Conservation (phyloP, 2,113 vertebrate genomes). For the Hippocampus zosterae region DNA sequence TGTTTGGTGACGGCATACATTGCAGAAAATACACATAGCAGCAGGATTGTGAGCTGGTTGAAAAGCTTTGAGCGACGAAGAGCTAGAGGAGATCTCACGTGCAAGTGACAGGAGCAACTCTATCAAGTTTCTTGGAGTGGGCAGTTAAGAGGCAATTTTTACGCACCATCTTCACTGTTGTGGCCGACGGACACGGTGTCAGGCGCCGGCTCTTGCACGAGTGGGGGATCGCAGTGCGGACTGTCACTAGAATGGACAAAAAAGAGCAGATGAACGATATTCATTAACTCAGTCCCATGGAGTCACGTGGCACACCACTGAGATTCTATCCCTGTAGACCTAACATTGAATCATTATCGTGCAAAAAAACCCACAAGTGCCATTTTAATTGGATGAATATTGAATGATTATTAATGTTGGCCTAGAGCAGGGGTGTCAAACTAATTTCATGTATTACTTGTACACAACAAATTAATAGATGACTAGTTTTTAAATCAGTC, state of each 20-base stretch:
- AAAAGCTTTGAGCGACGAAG: constrained; percentile 18
- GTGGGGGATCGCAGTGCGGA: constrained; percentile 87
- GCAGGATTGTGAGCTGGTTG: constrained; percentile 29
- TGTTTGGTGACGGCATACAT: constrained; percentile 17
- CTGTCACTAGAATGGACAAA: constrained; percentile 80
- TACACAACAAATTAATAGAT: too few species aligned
- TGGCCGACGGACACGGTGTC: constrained; percentile 79
- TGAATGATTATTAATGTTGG: too few species aligned
- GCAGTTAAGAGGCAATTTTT: constrained; percentile 4
- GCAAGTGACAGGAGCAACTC: constrained; percentile 7
- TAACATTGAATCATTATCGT: neutral
- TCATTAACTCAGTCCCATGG: neutral
- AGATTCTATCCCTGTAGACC: neutral
- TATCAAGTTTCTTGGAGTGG: neutral
- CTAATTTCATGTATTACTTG: too few species aligned
- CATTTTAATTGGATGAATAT: neutral
- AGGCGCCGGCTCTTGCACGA: constrained; percentile 81
- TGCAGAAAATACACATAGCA: constrained; percentile 21
- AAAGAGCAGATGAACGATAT: constrained; percentile 30
- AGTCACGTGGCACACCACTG: neutral
- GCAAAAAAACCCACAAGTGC: neutral
- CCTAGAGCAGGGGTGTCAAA: too few species aligned
- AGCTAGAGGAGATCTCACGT: constrained; percentile 22
- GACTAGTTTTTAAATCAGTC: too few species aligned
- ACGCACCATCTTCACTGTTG: constrained; percentile 91